Base-by-base conservation (phyloP, 2,888 invertebrate genomes). In the Schizotus pectinicornis region DNA sequence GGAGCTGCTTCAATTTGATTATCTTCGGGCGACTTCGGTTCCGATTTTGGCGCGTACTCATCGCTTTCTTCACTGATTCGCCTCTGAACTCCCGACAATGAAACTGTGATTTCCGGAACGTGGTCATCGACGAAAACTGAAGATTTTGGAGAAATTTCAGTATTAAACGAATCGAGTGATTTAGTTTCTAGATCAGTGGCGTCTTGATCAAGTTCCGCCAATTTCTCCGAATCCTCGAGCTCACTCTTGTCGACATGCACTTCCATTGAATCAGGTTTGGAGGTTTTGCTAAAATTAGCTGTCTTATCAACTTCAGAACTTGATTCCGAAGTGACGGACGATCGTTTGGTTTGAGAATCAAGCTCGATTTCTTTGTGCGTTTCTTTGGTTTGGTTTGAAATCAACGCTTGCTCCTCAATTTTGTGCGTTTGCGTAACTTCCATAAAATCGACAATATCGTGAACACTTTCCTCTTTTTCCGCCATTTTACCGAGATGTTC, bases 241-340 rank as follows among this genome's bases (percentile, higher is more conserved):
- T 82, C 83, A 63, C 81, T 81, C 71, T 82, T 82, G 62, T 82
- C 82, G 7, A 83, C 79, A 61, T 82, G 81, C 2, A 82, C 81
- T 71, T 83, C 82, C 70, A 81, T 71, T 0, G 81, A 81, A 67
- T 81, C 80, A 1, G 79, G 79, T 70, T 79, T 80, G 2, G 78
- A 74, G 12, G 77, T 71, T 35, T 68, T 73, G 37, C 75, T 76
- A 31, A 69, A 67, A 12, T 41, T 55, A 50, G 55, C 61, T 6
- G 62, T 63, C 62, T 67, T 75, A 39, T 59, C 59, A 11, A 56
- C 67, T 50, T 74, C 75, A 1, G 75, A 65, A 56, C 74, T 75
- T 58, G 71, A 74, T 54, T 78, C 77, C 5, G 77, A 77, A 60
- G 75, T 76, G 2, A 72, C 63, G 2, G 73, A 74, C 6, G 67